These are phyloP conservation scores for Poecilia wingei DNA, from an alignment of 2,797 vertebrate species.

Conservation along the genomic window DNA sequence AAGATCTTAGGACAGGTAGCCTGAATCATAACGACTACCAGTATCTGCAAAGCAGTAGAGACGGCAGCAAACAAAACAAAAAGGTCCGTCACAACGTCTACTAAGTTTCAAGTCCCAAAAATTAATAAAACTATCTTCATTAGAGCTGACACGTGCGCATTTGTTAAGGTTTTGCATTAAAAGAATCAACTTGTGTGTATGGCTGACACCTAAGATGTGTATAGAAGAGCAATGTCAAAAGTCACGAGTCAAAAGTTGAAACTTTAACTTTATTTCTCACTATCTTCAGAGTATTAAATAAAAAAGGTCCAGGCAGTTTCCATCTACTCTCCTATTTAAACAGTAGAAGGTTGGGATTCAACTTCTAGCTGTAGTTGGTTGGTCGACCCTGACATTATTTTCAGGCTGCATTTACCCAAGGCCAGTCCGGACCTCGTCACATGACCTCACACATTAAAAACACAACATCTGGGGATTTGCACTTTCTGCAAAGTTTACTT, in stretches of 20 bases:
- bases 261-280: background rate
- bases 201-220: background rate
- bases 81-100: background rate
- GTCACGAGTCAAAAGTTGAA: background rate
- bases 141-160: background rate
- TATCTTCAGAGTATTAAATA: background rate
- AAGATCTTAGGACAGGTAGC: background rate
- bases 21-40: background rate
- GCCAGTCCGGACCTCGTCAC: conserved; percentile 81
- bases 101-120: background rate
- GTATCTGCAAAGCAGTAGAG: background rate
- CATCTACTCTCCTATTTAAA: background rate
- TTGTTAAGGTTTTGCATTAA: background rate
- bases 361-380: conserved; percentile 19
- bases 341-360: background rate
- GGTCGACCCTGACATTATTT: conserved; percentile 57
- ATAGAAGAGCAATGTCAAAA: background rate
- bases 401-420: conserved; percentile 82
- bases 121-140: background rate
- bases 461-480: conserved; percentile 94
- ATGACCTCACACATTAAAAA: conserved; percentile 87
- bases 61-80: background rate
- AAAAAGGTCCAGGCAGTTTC: background rate
- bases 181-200: background rate
- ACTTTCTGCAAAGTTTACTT: conserved; percentile 93